A percentile compares a stretch with the other conserved stretches of the same genome.
These are phyloP conservation scores for Cynopterus sphinx DNA, from an alignment of 2,797 vertebrate species.

Conservation along the genomic window DNA sequence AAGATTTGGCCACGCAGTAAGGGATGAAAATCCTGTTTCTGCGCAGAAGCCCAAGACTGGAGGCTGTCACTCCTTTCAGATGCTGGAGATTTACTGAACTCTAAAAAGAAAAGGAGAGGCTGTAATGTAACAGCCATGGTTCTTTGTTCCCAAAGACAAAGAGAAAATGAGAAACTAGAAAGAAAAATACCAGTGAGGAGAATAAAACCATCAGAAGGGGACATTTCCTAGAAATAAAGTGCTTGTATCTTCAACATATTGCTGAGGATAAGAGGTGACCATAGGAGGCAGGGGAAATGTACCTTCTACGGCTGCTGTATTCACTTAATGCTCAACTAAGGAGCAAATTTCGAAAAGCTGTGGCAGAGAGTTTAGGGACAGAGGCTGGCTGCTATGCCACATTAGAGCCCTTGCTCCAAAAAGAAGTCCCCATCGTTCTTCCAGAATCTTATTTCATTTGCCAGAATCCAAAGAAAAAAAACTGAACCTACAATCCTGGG, in stretches of 20 bases:
- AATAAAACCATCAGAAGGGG: constrained; percentile 28
- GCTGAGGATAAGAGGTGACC: background rate
- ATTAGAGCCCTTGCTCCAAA: background rate
- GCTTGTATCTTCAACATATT: background rate
- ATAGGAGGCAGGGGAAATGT: background rate
- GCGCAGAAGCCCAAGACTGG: background rate
- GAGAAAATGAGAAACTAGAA: constrained; percentile 35
- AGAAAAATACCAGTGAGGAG: background rate
- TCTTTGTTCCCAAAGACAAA: background rate
- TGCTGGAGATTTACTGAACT: constrained; percentile 32
- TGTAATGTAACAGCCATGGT: background rate
- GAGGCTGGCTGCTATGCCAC: background rate
- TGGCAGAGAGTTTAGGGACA: background rate
- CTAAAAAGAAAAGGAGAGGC: constrained; percentile 24
- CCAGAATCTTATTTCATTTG: background rate
- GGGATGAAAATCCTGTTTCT: background rate
- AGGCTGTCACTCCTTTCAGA: constrained; percentile 15
- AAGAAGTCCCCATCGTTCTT: background rate
- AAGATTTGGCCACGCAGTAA: background rate
- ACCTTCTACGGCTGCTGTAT: background rate
- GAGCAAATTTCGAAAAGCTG: background rate
- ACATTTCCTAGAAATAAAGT: constrained; percentile 35
- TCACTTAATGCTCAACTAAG: background rate
- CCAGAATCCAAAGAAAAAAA: background rate
- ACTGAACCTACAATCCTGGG: background rate